Base-by-base conservation (phyloP, 1,140 invertebrate species). In the Copidosoma floridanum region DNA sequence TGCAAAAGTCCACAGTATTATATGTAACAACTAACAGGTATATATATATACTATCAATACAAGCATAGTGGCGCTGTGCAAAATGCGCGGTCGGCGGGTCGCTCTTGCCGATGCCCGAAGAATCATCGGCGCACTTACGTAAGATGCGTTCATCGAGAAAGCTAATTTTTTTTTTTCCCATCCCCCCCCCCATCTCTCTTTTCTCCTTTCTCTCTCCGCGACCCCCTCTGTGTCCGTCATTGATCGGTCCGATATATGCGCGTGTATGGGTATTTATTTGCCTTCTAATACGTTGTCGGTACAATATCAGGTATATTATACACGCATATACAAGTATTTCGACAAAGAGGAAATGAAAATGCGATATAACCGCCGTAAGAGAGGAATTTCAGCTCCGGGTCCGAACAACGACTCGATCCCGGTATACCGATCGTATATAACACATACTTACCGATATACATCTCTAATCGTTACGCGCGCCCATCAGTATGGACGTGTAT, bases 41-140 rank as follows among this genome's bases (percentile, higher is more conserved):
- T 63, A 67, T 65, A 65, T n/a, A n/a, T n/a, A n/a, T n/a, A n/a
- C n/a, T n/a, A n/a, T n/a, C n/a, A n/a, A n/a, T n/a, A n/a, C n/a
- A n/a, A n/a, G n/a, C n/a, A n/a, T n/a, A n/a, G n/a, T n/a, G n/a
- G n/a, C n/a, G n/a, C n/a, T n/a, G n/a, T n/a, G n/a, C n/a, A n/a
- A n/a, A n/a, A n/a, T n/a, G n/a, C n/a, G n/a, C n/a, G n/a, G n/a
- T n/a, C n/a, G n/a, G n/a, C n/a, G n/a, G n/a, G n/a, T n/a, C n/a
- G n/a, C n/a, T n/a, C n/a, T n/a, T n/a, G n/a, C n/a, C n/a, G n/a
- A n/a, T n/a, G n/a, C n/a, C n/a, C n/a, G n/a, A n/a, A 67, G 59
- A 65, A 63, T 65, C 57, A 65, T 61, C 54, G 3, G 47, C 41
- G 26, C 41, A 35, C 48, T 52, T 60, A 65, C 64, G 62, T 35